Conservation (phyloP, 2,113 vertebrate genomes). For the Electrona antarctica region DNA sequence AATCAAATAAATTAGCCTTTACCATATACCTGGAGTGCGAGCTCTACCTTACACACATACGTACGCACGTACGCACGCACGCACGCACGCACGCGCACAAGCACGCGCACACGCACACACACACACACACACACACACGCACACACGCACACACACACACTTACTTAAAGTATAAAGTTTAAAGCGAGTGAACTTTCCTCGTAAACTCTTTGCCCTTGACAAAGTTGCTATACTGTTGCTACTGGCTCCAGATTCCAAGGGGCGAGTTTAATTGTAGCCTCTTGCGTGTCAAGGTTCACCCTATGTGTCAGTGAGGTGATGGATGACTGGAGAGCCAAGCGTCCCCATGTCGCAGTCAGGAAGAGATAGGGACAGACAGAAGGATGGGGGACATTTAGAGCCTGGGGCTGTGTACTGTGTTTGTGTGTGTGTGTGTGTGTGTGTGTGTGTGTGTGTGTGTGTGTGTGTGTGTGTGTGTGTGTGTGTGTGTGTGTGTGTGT, state of each 20-base stretch:
- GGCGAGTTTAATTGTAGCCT: conserved; percentile 52
- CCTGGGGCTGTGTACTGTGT: not conserved
- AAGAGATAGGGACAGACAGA: conserved; percentile 20
- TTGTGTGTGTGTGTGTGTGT: not conserved
- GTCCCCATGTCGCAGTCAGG: conserved; percentile 38
- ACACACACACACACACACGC: too few species aligned
- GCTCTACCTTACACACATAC: too few species aligned
- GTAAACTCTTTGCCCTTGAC: conserved; percentile 25
- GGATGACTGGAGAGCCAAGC: conserved; percentile 43
- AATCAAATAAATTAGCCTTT: too few species aligned
- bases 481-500: too few species aligned
- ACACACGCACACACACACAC: too few species aligned
- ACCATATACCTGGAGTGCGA: too few species aligned
- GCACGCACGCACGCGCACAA: too few species aligned
- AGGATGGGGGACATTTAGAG: not conserved
- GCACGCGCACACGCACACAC: too few species aligned
- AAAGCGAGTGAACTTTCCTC: too few species aligned
- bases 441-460: not conserved
- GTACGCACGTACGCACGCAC: too few species aligned
- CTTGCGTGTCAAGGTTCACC: conserved; percentile 32
- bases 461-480: too few species aligned
- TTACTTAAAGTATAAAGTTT: too few species aligned
- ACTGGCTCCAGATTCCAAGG: conserved; percentile 27
- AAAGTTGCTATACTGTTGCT: conserved; percentile 17
- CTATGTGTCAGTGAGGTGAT: conserved; percentile 47